phyloP scores from a whole-genome alignment of 2,113 vertebrate species.

The Heteronetta atricapilla region DNA sequence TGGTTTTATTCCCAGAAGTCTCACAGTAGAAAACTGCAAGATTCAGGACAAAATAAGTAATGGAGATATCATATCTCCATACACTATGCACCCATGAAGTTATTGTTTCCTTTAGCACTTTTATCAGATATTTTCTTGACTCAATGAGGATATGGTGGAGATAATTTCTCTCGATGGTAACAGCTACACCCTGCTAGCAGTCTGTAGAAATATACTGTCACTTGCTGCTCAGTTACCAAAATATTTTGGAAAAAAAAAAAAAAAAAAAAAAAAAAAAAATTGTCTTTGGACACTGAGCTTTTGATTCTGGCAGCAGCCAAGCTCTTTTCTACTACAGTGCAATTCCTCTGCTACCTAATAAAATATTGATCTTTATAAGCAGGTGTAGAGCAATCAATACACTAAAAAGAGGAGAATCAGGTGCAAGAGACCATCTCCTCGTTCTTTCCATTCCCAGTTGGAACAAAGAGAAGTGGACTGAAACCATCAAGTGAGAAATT shows the following conservation, averaged over 20 bases:
- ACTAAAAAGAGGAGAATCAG: neutral
- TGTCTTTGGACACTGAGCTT: neutral
- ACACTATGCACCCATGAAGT: neutral
- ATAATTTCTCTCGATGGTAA: neutral
- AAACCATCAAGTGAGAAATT: neutral
- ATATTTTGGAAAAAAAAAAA: no score
- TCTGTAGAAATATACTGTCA: neutral
- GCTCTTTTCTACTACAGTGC: neutral
- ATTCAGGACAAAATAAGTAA: neutral
- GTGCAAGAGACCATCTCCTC: neutral
- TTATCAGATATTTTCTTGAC: neutral
- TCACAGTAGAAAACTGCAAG: neutral
- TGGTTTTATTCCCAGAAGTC: neutral
- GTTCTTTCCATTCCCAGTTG: neutral
- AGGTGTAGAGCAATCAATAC: conserved; percentile 18
- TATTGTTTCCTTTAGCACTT: neutral
- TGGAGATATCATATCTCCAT: neutral
- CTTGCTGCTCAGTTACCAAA: neutral
- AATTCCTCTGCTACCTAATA: conserved; percentile 40
- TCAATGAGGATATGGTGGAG: neutral
- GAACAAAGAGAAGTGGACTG: neutral
- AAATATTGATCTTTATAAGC: conserved; percentile 62
- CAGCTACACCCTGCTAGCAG: neutral
- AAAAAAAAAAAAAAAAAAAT: no score
- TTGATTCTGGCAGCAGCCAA: neutral